Percentiles rank a stretch among this genome's conserved stretches.
Conservation (phyloP, 2,888 invertebrate species). For the Myopa testacea region DNA sequence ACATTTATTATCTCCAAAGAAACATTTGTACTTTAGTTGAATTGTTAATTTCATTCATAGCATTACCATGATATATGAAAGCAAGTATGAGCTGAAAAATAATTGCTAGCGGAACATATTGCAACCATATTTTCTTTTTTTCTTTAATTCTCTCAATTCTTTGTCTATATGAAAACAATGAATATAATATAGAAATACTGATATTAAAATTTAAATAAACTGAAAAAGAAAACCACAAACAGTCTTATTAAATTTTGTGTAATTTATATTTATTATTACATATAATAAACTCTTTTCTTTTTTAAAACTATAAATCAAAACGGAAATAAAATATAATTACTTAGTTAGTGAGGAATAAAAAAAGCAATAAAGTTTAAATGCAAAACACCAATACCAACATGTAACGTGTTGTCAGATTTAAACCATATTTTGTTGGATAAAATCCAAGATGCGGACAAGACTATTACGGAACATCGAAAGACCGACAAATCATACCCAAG, state of each 20-base stretch:
- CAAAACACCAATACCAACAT: not conserved
- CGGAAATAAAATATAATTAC: constrained; percentile 43
- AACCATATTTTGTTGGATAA: constrained; percentile 30
- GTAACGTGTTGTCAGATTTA: too few species aligned
- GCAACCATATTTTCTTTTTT: constrained; percentile 19
- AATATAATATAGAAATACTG: constrained; percentile 31
- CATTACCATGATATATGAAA: constrained; percentile 18
- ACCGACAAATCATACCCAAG: too few species aligned
- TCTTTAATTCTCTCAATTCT: constrained; percentile 3
- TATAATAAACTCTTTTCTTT: not conserved
- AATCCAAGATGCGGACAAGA: not conserved
- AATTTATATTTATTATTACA: constrained; percentile 33
- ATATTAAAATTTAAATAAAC: constrained; percentile 33
- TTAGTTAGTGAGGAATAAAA: constrained; percentile 37
- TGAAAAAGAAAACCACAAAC: constrained; percentile 31
- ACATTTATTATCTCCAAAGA: constrained; percentile 38
- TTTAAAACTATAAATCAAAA: constrained; percentile 48
- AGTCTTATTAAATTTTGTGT: constrained; percentile 41
- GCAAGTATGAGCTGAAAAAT: constrained; percentile 1
- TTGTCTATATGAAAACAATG: constrained; percentile 34
- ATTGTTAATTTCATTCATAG: constrained; percentile 37
- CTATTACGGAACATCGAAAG: too few species aligned
- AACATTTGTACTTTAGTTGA: constrained; percentile 37
- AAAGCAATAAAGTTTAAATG: constrained; percentile 9
- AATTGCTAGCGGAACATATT: constrained; percentile 13